Percentiles rank a stretch among this genome's conserved stretches.
Evolutionary conservation across 1,140 invertebrate genomes (phyloP).

Genomic region (Tenebrio molitor): DNA sequence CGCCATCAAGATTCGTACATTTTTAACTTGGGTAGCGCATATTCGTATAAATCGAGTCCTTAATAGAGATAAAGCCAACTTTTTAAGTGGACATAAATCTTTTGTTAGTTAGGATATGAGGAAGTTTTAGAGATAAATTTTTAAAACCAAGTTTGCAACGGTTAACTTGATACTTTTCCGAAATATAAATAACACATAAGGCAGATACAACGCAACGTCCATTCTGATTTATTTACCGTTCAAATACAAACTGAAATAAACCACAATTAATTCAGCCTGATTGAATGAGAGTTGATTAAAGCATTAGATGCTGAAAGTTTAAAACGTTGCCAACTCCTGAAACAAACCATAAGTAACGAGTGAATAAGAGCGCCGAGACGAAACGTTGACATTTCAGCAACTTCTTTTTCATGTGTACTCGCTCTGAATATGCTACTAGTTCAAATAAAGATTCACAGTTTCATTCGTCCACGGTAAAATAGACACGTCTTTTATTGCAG

Average conservation of each 20-base stretch:
- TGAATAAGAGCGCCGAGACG: neutral
- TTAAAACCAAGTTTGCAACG: constrained; percentile 50
- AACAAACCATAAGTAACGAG: neutral
- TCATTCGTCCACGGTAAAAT: neutral
- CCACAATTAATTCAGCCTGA: neutral
- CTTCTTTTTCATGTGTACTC: constrained; percentile 10
- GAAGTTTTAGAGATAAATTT: constrained; percentile 61
- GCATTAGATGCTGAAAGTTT: neutral
- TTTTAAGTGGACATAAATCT: constrained; percentile 62
- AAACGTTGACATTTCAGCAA: constrained; percentile 16
- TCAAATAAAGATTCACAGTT: neutral
- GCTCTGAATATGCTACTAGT: constrained; percentile 9
- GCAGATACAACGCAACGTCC: neutral
- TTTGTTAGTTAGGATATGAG: constrained; percentile 61
- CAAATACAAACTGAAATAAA: constrained; percentile 21
- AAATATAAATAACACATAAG: constrained; percentile 45
- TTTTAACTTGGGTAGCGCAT: constrained; percentile 50
- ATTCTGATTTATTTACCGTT: constrained; percentile 43
- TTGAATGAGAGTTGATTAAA: constrained; percentile 5
- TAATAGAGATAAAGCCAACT: constrained; percentile 58
- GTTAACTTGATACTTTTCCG: constrained; percentile 38
- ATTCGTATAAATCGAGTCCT: constrained; percentile 57
- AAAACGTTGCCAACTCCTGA: neutral
- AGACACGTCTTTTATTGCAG: constrained; percentile 8
- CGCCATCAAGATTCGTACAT: constrained; percentile 71